These are phyloP conservation scores for Tapirus indicus DNA, from an alignment of 2,797 vertebrate genomes.

Conservation along the genomic window DNA sequence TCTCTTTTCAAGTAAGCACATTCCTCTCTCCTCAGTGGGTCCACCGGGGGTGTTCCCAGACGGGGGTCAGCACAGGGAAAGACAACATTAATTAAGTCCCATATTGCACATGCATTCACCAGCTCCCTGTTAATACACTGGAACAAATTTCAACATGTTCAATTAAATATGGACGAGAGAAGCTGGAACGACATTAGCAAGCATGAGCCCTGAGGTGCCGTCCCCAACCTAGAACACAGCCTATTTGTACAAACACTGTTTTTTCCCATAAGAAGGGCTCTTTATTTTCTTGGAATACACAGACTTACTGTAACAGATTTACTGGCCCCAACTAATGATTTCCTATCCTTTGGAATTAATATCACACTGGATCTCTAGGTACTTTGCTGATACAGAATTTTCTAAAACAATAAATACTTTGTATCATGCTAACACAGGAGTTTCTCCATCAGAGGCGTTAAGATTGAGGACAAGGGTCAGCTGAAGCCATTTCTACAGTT, in stretches of 20 bases:
- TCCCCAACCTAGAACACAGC: neutral
- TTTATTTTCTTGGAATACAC: constrained; percentile 54
- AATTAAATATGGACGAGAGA: neutral
- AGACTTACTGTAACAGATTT: constrained; percentile 35
- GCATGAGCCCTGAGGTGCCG: neutral
- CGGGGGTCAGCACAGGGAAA: neutral
- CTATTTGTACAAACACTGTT: neutral
- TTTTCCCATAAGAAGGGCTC: neutral
- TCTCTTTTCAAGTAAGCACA: neutral
- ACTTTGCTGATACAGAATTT: constrained; percentile 47
- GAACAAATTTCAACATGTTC: constrained; percentile 26
- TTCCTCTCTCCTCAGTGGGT: neutral
- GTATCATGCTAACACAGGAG: neutral
- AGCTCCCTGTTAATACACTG: constrained; percentile 3
- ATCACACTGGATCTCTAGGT: constrained; percentile 15
- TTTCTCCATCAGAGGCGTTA: constrained; percentile 31
- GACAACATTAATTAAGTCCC: constrained; percentile 16
- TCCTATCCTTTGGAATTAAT: constrained; percentile 62
- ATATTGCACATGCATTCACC: neutral
- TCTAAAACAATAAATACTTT: constrained; percentile 41
- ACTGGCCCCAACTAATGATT: constrained; percentile 62
- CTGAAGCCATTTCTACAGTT: neutral
- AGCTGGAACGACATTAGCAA: neutral
- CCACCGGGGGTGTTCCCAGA: neutral
- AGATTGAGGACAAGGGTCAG: neutral